These are phyloP conservation scores for Microtus montanus DNA, from an alignment of 2,113 vertebrate species.

Conservation along the genomic window DNA sequence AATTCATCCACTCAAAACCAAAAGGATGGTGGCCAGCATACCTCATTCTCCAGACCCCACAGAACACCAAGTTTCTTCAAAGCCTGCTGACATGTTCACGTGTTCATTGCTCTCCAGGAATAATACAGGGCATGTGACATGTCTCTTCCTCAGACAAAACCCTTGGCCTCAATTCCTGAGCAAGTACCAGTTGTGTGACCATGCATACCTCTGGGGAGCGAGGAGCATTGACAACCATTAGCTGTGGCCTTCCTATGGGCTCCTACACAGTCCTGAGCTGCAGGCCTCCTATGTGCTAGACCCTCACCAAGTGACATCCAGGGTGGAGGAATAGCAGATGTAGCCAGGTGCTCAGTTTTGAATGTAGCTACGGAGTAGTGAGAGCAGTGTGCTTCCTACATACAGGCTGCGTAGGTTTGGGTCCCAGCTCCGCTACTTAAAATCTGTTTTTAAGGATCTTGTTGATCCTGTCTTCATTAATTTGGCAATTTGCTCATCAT, in stretches of 20 bases:
- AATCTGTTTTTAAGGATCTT: background rate
- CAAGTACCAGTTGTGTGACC: background rate
- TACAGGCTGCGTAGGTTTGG: background rate
- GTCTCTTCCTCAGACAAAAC: background rate
- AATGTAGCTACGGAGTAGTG: background rate
- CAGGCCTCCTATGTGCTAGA: background rate
- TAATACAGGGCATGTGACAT: accelerated
- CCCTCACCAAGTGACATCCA: background rate
- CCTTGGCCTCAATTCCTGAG: background rate
- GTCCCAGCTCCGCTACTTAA: background rate
- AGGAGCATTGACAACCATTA: too few species aligned
- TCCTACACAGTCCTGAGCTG: background rate
- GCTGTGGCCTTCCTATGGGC: background rate
- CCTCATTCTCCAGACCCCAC: background rate
- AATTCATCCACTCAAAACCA: background rate
- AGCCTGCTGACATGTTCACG: too few species aligned
- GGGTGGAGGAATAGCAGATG: background rate
- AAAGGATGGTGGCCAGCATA: background rate
- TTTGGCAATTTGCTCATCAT: background rate
- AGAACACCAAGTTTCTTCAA: background rate
- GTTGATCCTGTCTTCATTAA: background rate
- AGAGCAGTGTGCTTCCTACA: accelerated
- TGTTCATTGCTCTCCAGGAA: background rate
- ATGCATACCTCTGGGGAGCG: background rate
- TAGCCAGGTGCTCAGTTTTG: accelerated